Evolutionary conservation across 2,113 vertebrate species (phyloP).

Genomic region (Sander vitreus): DNA sequence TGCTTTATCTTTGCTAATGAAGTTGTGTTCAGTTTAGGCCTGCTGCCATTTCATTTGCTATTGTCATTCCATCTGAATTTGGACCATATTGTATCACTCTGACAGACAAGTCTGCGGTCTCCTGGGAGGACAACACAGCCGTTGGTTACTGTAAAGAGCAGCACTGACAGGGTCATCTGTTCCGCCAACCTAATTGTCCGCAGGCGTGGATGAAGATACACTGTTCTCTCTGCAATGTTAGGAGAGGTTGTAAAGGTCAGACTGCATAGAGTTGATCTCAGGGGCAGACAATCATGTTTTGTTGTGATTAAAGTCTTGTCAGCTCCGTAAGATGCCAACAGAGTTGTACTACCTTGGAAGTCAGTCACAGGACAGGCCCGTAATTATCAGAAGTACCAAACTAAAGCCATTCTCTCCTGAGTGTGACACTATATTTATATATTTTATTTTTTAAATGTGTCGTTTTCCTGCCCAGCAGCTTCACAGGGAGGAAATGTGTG

Average conservation of each 20-base stretch:
- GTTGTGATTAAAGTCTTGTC: slow-evolving; percentile 47
- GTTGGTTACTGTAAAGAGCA: slow-evolving; percentile 69
- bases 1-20: slow-evolving; percentile 65
- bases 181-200: slow-evolving; percentile 52
- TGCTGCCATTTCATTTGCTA: slow-evolving; percentile 34
- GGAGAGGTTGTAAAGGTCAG: slow-evolving; percentile 69
- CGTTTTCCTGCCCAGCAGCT: background rate
- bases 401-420: background rate
- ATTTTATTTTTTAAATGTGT: background rate
- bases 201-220: slow-evolving; percentile 60
- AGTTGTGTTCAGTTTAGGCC: slow-evolving; percentile 47
- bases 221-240: slow-evolving; percentile 30
- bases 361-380: slow-evolving; percentile 14
- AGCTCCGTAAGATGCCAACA: background rate
- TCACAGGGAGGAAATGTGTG: background rate
- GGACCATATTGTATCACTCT: slow-evolving; percentile 27
- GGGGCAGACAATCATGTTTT: slow-evolving; percentile 38
- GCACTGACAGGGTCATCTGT: slow-evolving; percentile 57
- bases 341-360: background rate
- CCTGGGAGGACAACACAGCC: slow-evolving; percentile 32
- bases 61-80: slow-evolving; percentile 62
- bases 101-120: slow-evolving; percentile 31
- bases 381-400: slow-evolving; percentile 13
- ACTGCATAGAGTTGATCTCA: slow-evolving; percentile 41
- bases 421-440: background rate